Base-by-base conservation (phyloP, 2,113 vertebrate genomes). In the Nibea albiflora region DNA sequence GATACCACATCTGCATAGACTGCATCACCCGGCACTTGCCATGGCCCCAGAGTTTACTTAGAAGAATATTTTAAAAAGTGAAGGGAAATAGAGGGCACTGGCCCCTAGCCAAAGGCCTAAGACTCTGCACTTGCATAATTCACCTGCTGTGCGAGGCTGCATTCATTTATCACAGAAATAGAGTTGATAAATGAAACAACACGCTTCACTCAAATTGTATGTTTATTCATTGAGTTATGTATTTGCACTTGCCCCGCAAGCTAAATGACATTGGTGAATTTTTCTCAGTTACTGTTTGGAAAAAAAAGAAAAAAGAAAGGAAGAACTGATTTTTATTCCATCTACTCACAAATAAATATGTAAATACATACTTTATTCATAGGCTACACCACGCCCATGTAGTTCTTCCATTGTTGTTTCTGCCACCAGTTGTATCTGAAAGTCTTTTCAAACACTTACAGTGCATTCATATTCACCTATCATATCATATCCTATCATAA, bases 81-180 rank as follows among this genome's bases (percentile, higher is more conserved):
- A 79, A 85, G 58, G 82, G 83, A 91, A 92, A 91, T 92, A 85
- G 88, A 86, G 74, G 88, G 63, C 85, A 78, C 68, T 80, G 86
- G 88, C 85, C 81, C 73, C 71, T 62, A 83, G 86, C 89, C 80
- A 86, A 89, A 90, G 86, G 85, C 90, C 86, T 74, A 87, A 83
- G 80, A 88, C 75, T 89, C 87, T 67, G 71, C 89, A 90, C 91
- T 94, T 91, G 89, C 92, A 93, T 93, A 94, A 93, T 93, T 90
- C 93, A 92, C 93, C 94, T 94, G 93, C 93, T 94, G 93, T 91
- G 91, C 93, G 68, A 81, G 90, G 86, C 93, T 91, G 89, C 90
- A 94, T 95, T 94, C 91, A 94, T 94, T 94, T 90, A 91, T 88
- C 83, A 77, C 69, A 88, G 90, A 92, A 94, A 94, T 94, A 82